phyloP scores from a whole-genome alignment of 1,140 invertebrate species.

The Zaprionus lachaisei region DNA sequence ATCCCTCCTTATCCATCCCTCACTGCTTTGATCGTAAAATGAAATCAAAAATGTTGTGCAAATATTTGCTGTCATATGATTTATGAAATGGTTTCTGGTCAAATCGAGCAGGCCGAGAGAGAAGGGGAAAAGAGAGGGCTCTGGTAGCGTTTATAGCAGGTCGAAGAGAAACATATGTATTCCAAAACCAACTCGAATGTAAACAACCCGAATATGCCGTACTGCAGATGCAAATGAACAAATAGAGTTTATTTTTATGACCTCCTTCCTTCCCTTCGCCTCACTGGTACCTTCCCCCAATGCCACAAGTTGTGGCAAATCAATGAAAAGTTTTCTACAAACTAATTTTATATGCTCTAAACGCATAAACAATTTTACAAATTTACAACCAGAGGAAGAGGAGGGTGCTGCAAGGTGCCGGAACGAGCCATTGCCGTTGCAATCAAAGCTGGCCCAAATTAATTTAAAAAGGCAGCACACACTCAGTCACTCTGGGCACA shows the following conservation, averaged over 20 bases:
- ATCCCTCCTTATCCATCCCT: too few relatives aligned
- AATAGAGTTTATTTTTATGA: conserved; percentile 75
- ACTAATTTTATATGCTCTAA: conserved; percentile 45
- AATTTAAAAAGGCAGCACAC: conserved; percentile 70
- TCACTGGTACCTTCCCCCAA: background rate
- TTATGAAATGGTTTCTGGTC: conserved; percentile 49
- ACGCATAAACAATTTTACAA: conserved; percentile 70
- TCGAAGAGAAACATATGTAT: conserved; percentile 8
- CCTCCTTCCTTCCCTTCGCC: too few relatives aligned
- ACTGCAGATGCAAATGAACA: conserved; percentile 57
- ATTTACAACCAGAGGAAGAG: conserved; percentile 18
- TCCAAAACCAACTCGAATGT: conserved; percentile 44
- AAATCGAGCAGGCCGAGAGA: conserved; percentile 6
- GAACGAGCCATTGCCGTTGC: conserved; percentile 31
- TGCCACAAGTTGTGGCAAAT: conserved; percentile 79
- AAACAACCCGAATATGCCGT: conserved; percentile 54
- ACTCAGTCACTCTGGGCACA: background rate
- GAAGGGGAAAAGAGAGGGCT: background rate
- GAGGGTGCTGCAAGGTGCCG: background rate
- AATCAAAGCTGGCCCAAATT: conserved; percentile 80
- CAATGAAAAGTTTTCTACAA: conserved; percentile 66
- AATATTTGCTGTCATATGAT: conserved; percentile 66
- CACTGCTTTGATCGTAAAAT: conserved; percentile 58
- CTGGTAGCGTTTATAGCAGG: background rate
- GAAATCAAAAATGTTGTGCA: conserved; percentile 69